Evolutionary conservation across 2,113 vertebrate species (phyloP).

Genomic region (Onychostoma macrolepis): DNA sequence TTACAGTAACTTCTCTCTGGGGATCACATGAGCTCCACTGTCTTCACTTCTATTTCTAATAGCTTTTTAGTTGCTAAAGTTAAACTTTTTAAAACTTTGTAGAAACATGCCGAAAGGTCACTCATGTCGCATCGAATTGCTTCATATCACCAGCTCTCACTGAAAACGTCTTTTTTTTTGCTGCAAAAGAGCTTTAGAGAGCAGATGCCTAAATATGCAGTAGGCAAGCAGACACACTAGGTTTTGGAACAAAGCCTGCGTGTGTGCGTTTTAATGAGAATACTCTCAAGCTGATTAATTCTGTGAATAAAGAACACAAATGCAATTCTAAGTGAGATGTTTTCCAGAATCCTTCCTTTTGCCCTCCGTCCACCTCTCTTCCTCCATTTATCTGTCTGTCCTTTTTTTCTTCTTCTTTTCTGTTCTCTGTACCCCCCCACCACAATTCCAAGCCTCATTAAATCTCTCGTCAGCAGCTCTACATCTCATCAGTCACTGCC

Average conservation of each 20-base stretch:
- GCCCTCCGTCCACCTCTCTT: background rate
- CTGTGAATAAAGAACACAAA: background rate
- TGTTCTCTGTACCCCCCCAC: background rate
- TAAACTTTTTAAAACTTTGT: background rate
- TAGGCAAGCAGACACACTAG: background rate
- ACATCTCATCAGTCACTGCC: conserved; percentile 42
- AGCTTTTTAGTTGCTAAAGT: background rate
- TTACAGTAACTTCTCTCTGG: background rate
- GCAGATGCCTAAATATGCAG: background rate
- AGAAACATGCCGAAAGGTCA: background rate
- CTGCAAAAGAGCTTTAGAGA: background rate
- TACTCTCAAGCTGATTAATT: background rate
- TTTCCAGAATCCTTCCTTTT: background rate
- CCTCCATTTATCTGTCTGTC: background rate
- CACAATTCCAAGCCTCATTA: conserved; percentile 41
- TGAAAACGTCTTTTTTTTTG: background rate
- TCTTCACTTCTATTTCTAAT: background rate
- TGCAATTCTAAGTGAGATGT: conserved; percentile 18
- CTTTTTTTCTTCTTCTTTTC: background rate
- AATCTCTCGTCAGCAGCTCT: conserved; percentile 39
- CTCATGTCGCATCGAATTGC: background rate
- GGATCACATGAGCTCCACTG: background rate
- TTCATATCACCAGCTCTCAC: background rate
- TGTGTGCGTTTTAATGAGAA: conserved; percentile 10
- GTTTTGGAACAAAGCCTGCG: background rate